A percentile compares a stretch with the other conserved stretches of the same genome.
phyloP scores from a whole-genome alignment of 2,113 vertebrate genomes.

The Callithrix jacchus region DNA sequence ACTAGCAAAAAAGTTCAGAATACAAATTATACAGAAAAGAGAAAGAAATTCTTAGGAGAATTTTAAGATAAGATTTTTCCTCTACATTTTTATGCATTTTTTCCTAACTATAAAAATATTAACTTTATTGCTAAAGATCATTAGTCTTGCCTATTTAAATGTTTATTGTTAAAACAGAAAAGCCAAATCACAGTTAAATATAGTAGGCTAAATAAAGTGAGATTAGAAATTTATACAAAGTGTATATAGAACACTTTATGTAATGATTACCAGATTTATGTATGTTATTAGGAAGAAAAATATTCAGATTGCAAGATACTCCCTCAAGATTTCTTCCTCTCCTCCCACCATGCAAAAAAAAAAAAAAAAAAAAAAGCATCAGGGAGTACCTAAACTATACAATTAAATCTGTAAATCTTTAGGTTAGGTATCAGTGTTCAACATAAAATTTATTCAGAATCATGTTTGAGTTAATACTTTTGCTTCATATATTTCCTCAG shows the following conservation, averaged over 20 bases:
- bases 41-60: not conserved
- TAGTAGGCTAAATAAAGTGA: not conserved
- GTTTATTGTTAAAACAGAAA: not conserved
- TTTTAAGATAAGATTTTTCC: not conserved
- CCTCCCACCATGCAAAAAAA: not conserved
- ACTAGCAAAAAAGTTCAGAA: not conserved
- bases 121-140: not conserved
- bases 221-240: not conserved
- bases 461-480: not conserved
- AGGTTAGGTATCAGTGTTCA: not conserved
- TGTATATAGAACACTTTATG: not conserved
- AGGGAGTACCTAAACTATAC: not conserved
- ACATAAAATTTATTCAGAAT: not conserved
- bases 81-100: not conserved
- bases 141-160: not conserved
- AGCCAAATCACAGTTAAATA: not conserved
- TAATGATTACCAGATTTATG: not conserved
- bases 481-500: not conserved
- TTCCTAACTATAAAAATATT: slow-evolving; percentile 6
- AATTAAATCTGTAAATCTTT: not conserved
- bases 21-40: not conserved
- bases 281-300: not conserved
- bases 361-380: not conserved
- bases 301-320: not conserved
- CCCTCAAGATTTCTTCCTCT: not conserved